phyloP scores from a whole-genome alignment of 2,113 vertebrate genomes.

The Coracopsis vasa region DNA sequence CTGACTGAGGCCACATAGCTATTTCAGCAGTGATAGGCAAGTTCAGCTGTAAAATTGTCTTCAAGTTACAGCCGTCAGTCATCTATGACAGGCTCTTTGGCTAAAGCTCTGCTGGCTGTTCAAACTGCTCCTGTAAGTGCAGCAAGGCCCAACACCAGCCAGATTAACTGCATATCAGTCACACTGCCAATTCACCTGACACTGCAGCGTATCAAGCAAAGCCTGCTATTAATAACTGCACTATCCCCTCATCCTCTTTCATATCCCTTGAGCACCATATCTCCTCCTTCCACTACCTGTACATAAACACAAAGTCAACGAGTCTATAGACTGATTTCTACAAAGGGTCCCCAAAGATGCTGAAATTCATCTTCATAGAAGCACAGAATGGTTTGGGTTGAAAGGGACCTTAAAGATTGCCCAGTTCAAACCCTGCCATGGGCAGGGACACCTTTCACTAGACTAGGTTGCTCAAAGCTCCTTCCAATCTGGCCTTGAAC shows the following conservation, averaged over 20 bases:
- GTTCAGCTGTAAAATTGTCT: not conserved
- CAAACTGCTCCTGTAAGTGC: not conserved
- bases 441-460: not conserved
- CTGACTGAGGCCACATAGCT: not conserved
- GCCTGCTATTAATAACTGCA: conserved; percentile 6
- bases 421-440: not conserved
- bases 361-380: not conserved
- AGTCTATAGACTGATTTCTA: not conserved
- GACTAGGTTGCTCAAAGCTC: not conserved
- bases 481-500: not conserved
- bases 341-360: not conserved
- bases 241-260: not conserved
- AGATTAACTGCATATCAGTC: not conserved
- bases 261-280: not conserved
- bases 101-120: not conserved
- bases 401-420: not conserved
- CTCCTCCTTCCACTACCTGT: not conserved
- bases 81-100: not conserved
- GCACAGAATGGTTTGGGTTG: not conserved
- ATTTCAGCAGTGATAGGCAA: not conserved
- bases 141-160: not conserved
- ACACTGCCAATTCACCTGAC: not conserved
- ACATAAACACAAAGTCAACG: not conserved
- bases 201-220: not conserved
- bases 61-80: not conserved